Evolutionary conservation across 2,113 vertebrate species (phyloP).

Genomic region (Candoia aspera): DNA sequence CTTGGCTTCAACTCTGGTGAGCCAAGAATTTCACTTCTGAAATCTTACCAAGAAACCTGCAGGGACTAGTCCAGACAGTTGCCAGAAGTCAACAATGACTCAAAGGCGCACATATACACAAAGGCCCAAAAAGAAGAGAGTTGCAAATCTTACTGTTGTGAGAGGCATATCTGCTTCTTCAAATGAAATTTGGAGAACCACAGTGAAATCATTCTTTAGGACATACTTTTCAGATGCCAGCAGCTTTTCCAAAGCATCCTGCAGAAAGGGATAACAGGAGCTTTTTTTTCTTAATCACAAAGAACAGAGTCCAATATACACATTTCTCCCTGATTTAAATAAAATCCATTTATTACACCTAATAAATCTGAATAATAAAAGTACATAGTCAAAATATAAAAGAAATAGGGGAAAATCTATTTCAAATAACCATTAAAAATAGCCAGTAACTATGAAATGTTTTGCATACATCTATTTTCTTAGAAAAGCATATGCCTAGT

Average conservation of each 20-base stretch:
- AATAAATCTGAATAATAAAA: constrained; percentile 47
- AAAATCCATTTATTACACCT: constrained; percentile 18
- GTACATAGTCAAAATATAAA: constrained; percentile 38
- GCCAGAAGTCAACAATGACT: not conserved
- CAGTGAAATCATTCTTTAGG: constrained; percentile 77
- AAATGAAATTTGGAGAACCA: constrained; percentile 83
- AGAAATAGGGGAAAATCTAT: constrained; percentile 10
- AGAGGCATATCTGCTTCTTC: constrained; percentile 62
- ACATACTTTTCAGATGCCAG: constrained; percentile 79
- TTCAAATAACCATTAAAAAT: constrained; percentile 25
- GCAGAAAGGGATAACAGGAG: constrained; percentile 25
- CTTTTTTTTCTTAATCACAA: not conserved
- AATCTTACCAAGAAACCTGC: not conserved
- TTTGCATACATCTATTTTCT: not conserved
- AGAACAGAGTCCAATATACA: not conserved
- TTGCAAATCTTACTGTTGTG: constrained; percentile 55
- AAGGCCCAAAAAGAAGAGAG: constrained; percentile 8
- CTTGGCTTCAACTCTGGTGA: no score
- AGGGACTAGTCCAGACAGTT: not conserved
- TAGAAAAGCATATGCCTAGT: constrained; percentile 7
- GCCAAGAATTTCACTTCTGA: no score
- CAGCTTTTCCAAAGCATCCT: constrained; percentile 78
- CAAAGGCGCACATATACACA: not conserved
- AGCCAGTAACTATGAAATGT: constrained; percentile 28
- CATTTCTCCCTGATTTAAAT: not conserved